These are phyloP conservation scores for Microctonus aethiopoides DNA, from an alignment of 2,888 invertebrate species.

Conservation along the genomic window DNA sequence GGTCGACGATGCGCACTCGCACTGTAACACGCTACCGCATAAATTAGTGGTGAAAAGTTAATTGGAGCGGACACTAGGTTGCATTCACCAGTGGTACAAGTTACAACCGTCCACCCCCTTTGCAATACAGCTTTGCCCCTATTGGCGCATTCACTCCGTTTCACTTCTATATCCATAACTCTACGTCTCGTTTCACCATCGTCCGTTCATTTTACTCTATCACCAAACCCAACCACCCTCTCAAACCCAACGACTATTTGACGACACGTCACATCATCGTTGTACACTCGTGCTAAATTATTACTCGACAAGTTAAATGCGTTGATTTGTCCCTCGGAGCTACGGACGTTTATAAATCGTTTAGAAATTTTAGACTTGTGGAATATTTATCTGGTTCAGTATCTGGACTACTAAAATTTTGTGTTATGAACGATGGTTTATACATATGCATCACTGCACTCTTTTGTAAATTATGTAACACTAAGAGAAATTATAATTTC, in stretches of 20 bases:
- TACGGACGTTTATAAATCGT: background rate
- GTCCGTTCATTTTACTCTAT: slow-evolving; percentile 32
- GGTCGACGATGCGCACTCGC: slow-evolving; percentile 33
- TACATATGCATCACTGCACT: too few relatives aligned
- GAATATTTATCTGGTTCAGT: background rate
- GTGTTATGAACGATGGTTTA: background rate
- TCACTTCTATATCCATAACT: slow-evolving; percentile 17
- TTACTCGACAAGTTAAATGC: slow-evolving; percentile 40
- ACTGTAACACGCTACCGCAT: slow-evolving; percentile 50
- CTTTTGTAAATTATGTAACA: too few relatives aligned
- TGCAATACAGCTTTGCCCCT: slow-evolving; percentile 5
- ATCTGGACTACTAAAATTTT: background rate
- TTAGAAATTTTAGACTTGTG: background rate
- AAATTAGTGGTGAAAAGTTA: slow-evolving; percentile 67
- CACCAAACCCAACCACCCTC: slow-evolving; percentile 2
- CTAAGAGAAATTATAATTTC: too few relatives aligned
- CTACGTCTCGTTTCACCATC: slow-evolving; percentile 28
- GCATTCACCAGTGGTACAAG: slow-evolving; percentile 61
- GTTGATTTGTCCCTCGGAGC: slow-evolving; percentile 42
- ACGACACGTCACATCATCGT: slow-evolving; percentile 9
- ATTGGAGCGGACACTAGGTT: slow-evolving; percentile 64
- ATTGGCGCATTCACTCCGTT: slow-evolving; percentile 1
- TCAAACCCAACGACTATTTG: slow-evolving; percentile 8
- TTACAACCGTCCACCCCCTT: slow-evolving; percentile 50
- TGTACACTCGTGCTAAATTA: slow-evolving; percentile 30